A percentile compares a stretch with the other conserved stretches of the same genome.
Conservation (phyloP, 2,797 vertebrate genomes). For the Muscicapa striata region DNA sequence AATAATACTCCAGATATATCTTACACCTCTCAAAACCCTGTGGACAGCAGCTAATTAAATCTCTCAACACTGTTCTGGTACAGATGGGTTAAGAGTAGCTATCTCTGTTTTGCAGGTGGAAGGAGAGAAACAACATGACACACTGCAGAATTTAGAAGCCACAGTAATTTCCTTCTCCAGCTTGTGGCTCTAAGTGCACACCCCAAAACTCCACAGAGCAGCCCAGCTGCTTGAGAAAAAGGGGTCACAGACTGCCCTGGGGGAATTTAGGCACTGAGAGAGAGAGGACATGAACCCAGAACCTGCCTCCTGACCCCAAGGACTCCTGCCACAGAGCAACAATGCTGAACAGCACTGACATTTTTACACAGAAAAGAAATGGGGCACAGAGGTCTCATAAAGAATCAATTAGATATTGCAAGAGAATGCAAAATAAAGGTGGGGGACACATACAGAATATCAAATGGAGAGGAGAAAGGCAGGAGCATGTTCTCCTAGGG, state of each 20-base stretch:
- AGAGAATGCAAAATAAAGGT: neutral
- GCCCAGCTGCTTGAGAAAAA: accelerated
- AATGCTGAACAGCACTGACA: neutral
- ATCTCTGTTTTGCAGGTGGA: conserved; percentile 23
- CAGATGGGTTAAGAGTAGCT: conserved; percentile 6
- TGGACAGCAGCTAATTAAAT: conserved; percentile 17
- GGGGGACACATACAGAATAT: neutral
- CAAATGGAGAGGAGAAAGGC: neutral
- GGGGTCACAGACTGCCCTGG: neutral
- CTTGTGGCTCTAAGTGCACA: neutral
- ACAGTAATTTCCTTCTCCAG: neutral
- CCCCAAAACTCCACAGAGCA: neutral
- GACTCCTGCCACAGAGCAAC: neutral
- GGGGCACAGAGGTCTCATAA: neutral
- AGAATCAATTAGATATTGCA: conserved; percentile 37
- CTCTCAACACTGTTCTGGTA: neutral
- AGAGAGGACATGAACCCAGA: neutral
- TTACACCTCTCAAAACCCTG: conserved; percentile 12
- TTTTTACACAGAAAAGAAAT: neutral
- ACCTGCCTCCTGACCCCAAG: neutral
- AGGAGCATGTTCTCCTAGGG: neutral
- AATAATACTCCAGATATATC: neutral
- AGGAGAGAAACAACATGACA: neutral
- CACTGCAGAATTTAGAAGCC: neutral
- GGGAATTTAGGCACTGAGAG: neutral